A percentile compares a stretch with the other conserved stretches of the same genome.
Conservation (phyloP, 1,140 invertebrate species). For the Andricus grossulariae region DNA sequence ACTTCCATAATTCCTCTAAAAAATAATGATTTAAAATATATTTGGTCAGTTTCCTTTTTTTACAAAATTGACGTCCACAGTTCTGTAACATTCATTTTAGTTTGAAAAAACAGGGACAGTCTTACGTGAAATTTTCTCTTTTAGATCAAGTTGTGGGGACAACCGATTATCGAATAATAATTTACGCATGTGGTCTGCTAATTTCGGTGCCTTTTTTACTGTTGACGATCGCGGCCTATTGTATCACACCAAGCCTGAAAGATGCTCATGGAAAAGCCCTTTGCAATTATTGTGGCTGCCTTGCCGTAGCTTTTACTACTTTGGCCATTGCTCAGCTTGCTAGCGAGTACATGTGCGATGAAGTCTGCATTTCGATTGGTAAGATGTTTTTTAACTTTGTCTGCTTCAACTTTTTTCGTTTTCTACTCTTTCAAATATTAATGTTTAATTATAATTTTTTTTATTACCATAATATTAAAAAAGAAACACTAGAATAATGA, state of each 20-base stretch:
- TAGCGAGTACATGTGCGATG: constrained; percentile 56
- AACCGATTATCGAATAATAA: constrained; percentile 57
- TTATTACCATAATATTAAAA: neutral
- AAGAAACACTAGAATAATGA: too few species aligned
- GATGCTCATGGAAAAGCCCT: constrained; percentile 74
- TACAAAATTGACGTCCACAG: too few species aligned
- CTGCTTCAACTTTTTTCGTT: too few species aligned
- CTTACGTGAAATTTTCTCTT: constrained; percentile 13
- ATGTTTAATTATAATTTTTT: too few species aligned
- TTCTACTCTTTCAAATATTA: too few species aligned
- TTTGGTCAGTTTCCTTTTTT: too few species aligned
- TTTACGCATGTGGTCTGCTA: constrained; percentile 71
- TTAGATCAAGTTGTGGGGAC: constrained; percentile 48
- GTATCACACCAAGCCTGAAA: constrained; percentile 70
- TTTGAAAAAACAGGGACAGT: too few species aligned
- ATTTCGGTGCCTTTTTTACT: constrained; percentile 76
- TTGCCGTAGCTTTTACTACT: constrained; percentile 72
- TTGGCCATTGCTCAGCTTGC: constrained; percentile 72
- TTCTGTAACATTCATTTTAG: too few species aligned
- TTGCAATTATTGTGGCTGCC: constrained; percentile 72
- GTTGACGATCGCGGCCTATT: constrained; percentile 73
- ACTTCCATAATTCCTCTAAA: too few species aligned
- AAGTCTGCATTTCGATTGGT: constrained; percentile 71
- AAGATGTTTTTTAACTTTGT: constrained; percentile 39
- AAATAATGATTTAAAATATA: too few species aligned